These are phyloP conservation scores for Fopius arisanus DNA, from an alignment of 1,140 invertebrate genomes.

Conservation along the genomic window DNA sequence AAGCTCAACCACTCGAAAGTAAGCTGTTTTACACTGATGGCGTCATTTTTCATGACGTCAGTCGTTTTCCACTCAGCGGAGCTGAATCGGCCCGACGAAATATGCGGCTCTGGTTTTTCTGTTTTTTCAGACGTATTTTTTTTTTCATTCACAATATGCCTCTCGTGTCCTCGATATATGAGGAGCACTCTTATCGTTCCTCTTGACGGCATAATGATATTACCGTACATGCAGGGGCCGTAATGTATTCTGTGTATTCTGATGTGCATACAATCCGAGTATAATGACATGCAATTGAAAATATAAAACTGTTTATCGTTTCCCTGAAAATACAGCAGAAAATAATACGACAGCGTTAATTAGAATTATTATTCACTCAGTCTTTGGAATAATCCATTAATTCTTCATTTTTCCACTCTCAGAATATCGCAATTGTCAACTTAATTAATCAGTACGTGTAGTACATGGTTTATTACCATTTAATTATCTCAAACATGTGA, in stretches of 20 bases:
- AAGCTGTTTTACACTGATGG: conserved; percentile 40
- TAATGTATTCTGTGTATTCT: conserved; percentile 1
- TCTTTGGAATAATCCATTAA: too few relatives aligned
- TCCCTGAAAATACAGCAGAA: background rate
- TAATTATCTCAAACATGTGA: too few relatives aligned
- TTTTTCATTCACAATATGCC: background rate
- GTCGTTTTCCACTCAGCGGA: conserved; percentile 41
- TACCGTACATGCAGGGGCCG: background rate
- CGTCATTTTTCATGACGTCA: conserved; percentile 44
- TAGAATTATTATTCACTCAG: too few relatives aligned
- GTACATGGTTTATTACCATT: too few relatives aligned
- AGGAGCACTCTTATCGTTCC: conserved; percentile 7
- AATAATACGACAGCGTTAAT: too few relatives aligned
- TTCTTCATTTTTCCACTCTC: too few relatives aligned
- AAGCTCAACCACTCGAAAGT: conserved; percentile 30
- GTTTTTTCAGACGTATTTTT: conserved; percentile 7
- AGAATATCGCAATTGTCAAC: too few relatives aligned
- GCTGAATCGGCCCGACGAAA: conserved; percentile 36
- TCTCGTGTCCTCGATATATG: background rate
- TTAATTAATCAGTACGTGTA: too few relatives aligned
- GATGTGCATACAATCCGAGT: background rate
- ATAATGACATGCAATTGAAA: background rate
- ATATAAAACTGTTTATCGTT: background rate
- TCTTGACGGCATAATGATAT: conserved; percentile 25
- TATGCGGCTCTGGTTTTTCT: conserved; percentile 14